Conservation (phyloP, 23 tunicate genomes). For the Styela clava region DNA sequence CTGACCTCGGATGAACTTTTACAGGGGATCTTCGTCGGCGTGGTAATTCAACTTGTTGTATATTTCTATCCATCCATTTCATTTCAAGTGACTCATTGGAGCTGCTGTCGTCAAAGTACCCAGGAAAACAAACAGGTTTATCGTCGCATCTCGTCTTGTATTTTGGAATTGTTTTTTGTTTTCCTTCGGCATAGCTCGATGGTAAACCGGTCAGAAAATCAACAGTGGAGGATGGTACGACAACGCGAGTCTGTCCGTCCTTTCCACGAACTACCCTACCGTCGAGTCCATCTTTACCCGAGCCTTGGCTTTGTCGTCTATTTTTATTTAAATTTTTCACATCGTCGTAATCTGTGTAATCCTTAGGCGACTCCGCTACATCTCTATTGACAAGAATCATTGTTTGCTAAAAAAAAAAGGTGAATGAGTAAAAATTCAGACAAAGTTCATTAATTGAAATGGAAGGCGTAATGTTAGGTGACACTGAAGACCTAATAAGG, state of each 20-base stretch:
- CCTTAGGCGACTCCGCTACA: background rate
- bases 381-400: background rate
- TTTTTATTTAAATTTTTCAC: background rate
- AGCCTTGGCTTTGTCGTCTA: background rate
- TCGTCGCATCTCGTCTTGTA: background rate
- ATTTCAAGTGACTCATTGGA: background rate
- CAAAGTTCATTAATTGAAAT: too few relatives aligned
- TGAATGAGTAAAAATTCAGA: too few relatives aligned
- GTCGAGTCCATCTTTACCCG: background rate
- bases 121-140: background rate
- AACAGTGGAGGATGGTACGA: background rate
- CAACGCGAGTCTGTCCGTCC: background rate
- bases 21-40: background rate
- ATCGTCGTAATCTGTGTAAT: background rate
- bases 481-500: too few relatives aligned
- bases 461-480: too few relatives aligned
- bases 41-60: background rate
- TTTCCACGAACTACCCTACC: background rate
- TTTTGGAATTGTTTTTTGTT: background rate
- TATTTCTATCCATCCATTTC: background rate
- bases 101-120: background rate
- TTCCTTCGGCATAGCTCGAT: background rate
- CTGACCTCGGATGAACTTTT: background rate
- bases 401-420: background rate
- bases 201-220: constrained; percentile 9